Evolutionary conservation across 2,113 vertebrate species (phyloP).

Genomic region (Syngnathus floridae): DNA sequence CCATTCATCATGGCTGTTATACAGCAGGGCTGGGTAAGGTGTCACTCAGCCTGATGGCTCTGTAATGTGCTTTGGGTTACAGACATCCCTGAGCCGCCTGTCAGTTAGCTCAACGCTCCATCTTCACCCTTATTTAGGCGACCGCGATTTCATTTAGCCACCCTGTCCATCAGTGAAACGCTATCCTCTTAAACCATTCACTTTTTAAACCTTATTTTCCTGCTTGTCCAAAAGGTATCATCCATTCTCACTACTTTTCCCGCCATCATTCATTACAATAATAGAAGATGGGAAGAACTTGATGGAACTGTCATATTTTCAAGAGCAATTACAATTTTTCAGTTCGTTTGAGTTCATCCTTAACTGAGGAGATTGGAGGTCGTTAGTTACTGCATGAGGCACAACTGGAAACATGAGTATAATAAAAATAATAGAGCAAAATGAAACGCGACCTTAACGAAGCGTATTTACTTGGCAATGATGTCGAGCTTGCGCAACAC

Average conservation of each 20-base stretch:
- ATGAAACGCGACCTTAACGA: not conserved
- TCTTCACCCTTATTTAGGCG: constrained; percentile 45
- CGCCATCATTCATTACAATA: constrained; percentile 1
- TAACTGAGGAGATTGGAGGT: too few species aligned
- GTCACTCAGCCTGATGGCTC: constrained; percentile 64
- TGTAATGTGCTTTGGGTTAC: constrained; percentile 62
- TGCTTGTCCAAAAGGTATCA: constrained; percentile 19
- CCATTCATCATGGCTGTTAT: constrained; percentile 48
- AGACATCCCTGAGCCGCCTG: constrained; percentile 50
- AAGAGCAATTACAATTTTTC: constrained; percentile 17
- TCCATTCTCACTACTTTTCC: constrained; percentile 8
- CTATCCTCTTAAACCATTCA: constrained; percentile 38
- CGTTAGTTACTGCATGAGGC: not conserved
- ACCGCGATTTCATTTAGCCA: constrained; percentile 54
- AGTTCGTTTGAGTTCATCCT: not conserved
- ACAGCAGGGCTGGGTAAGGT: constrained; percentile 25
- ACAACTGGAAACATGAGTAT: not conserved
- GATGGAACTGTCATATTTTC: constrained; percentile 14
- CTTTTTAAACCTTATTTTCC: constrained; percentile 34
- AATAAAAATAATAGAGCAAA: too few species aligned
- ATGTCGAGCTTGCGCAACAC: not conserved
- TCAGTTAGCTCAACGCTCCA: constrained; percentile 51
- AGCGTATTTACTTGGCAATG: not conserved
- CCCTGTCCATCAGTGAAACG: constrained; percentile 43
- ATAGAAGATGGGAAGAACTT: constrained; percentile 22